Percentiles rank a stretch among this genome's conserved stretches.
Conservation (phyloP, 2,113 vertebrate species). For the Psittacus erithacus region DNA sequence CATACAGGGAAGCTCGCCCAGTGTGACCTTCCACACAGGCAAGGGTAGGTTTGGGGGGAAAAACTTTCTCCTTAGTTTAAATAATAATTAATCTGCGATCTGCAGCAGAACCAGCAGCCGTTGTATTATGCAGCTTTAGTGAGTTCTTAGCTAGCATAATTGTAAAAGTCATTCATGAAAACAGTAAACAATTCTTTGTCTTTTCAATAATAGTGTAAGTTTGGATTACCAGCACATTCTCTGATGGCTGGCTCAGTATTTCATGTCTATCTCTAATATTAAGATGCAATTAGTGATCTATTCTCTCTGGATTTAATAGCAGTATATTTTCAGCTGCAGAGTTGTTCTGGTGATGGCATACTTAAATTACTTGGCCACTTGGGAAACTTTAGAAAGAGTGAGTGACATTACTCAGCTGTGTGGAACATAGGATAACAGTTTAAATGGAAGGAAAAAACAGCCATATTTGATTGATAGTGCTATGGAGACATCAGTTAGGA, state of each 20-base stretch:
- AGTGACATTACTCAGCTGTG: conserved; percentile 48
- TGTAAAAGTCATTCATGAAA: neutral
- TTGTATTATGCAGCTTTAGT: neutral
- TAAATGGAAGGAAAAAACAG: conserved; percentile 26
- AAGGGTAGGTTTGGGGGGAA: neutral
- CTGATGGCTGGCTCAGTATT: conserved; percentile 14
- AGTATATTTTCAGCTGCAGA: conserved; percentile 64
- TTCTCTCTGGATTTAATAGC: conserved; percentile 62
- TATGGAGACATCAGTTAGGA: conserved; percentile 20
- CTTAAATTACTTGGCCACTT: conserved; percentile 65
- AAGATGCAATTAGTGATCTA: conserved; percentile 67
- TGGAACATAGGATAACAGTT: conserved; percentile 13
- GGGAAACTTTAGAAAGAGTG: conserved; percentile 53
- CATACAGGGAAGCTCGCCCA: neutral
- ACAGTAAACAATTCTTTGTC: neutral
- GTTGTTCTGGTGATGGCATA: conserved; percentile 66
- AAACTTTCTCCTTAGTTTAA: neutral
- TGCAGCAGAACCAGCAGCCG: neutral
- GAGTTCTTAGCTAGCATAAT: neutral
- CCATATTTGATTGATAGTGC: conserved; percentile 29
- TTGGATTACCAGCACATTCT: neutral
- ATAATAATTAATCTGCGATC: neutral
- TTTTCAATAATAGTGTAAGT: neutral
- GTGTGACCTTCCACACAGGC: neutral
- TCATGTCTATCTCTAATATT: conserved; percentile 48